phyloP scores from a whole-genome alignment of 2,797 vertebrate genomes.

The Acestrorhynchus altus region DNA sequence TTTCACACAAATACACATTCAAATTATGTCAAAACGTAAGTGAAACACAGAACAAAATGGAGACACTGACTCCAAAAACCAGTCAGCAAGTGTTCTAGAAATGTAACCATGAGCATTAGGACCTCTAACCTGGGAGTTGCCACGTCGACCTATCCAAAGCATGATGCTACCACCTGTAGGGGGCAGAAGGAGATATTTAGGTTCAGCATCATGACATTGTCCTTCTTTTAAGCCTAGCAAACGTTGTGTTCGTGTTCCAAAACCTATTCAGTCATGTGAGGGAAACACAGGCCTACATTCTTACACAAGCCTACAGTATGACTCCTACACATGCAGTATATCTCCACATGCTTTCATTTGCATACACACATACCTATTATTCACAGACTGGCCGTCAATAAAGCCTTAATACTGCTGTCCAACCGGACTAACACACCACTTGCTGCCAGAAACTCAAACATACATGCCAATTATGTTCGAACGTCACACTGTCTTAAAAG shows the following conservation, averaged over 20 bases:
- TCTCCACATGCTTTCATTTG: too few relatives aligned
- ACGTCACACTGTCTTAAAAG: background rate
- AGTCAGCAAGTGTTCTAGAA: background rate
- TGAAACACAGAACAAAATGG: too few relatives aligned
- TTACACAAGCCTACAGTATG: too few relatives aligned
- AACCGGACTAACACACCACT: background rate
- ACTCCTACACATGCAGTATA: too few relatives aligned
- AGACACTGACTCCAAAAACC: too few relatives aligned
- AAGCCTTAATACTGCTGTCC: background rate
- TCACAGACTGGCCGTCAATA: background rate
- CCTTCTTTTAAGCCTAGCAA: background rate
- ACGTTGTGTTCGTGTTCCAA: background rate
- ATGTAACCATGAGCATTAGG: constrained; percentile 27
- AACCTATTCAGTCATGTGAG: too few relatives aligned
- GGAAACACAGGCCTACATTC: too few relatives aligned
- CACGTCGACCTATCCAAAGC: constrained; percentile 6
- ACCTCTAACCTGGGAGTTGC: constrained; percentile 53
- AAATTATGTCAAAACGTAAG: too few relatives aligned
- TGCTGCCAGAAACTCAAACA: constrained; percentile 6
- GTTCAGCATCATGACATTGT: constrained; percentile 6
- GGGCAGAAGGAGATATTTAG: constrained; percentile 35
- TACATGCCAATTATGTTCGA: background rate
- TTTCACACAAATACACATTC: too few relatives aligned
- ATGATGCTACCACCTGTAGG: constrained; percentile 50
- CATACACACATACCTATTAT: background rate